Conservation (phyloP, 2,888 invertebrate genomes). For the Cheilosia grossa region DNA sequence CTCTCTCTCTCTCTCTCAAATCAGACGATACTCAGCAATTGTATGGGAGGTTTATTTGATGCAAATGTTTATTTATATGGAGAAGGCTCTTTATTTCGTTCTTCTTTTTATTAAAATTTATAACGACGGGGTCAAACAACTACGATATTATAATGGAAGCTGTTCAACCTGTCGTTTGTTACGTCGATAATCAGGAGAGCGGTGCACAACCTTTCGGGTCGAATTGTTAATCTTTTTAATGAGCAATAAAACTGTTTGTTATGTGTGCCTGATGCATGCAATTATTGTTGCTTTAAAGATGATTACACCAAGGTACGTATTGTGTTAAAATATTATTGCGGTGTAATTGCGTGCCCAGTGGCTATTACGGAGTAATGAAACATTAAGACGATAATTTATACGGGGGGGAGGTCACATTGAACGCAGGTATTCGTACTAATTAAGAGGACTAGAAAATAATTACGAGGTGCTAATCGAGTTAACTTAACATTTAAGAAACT, state of each 20-base stretch:
- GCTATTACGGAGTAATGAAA: not conserved
- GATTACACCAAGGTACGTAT: not conserved
- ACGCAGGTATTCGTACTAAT: not conserved
- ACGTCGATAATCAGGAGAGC: slow-evolving; percentile 10
- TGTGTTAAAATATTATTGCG: not conserved
- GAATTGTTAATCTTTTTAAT: not conserved
- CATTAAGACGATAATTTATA: not conserved
- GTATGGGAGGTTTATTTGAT: slow-evolving; percentile 1
- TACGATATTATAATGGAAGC: slow-evolving; percentile 5
- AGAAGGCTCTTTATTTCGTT: not conserved
- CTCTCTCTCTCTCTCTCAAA: not conserved
- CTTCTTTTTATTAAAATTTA: not conserved
- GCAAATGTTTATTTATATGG: not conserved
- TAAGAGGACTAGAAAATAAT: not conserved
- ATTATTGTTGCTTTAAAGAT: not conserved
- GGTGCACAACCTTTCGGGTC: slow-evolving; percentile 20
- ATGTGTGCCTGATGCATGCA: not conserved
- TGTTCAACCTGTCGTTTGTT: slow-evolving; percentile 28
- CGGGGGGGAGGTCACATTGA: not conserved
- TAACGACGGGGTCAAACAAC: slow-evolving; percentile 51
- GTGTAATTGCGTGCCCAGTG: not conserved
- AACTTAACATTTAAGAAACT: not conserved
- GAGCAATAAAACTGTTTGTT: not conserved
- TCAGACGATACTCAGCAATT: not conserved
- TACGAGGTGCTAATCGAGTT: not conserved